Conservation (phyloP, 2,797 vertebrate species). For the Pangasius larnaudii region DNA sequence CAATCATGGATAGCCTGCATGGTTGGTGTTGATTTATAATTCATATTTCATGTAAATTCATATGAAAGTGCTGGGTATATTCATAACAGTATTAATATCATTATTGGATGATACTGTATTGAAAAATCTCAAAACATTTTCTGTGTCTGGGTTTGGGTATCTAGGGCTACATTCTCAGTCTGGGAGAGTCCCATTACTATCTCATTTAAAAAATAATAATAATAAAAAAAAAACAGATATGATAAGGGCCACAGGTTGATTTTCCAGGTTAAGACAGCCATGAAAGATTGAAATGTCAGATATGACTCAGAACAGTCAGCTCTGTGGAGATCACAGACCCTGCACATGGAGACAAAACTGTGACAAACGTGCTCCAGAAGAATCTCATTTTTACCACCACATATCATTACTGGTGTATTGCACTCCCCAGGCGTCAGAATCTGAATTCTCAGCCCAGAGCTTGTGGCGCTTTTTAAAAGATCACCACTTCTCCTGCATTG, state of each 20-base stretch:
- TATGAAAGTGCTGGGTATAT: neutral
- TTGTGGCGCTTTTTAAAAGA: slow-evolving; percentile 45
- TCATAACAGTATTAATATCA: too few species aligned
- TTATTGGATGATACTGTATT: neutral
- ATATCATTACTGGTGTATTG: slow-evolving; percentile 3
- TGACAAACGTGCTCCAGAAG: slow-evolving; percentile 1
- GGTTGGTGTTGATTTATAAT: neutral
- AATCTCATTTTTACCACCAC: slow-evolving; percentile 16
- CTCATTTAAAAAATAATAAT: neutral
- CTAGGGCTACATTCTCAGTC: neutral
- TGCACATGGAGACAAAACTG: slow-evolving; percentile 33
- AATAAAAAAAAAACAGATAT: neutral
- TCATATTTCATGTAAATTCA: neutral
- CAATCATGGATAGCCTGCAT: neutral
- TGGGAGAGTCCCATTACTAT: neutral
- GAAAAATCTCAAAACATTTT: neutral
- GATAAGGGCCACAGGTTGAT: slow-evolving; percentile 45
- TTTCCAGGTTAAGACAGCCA: slow-evolving; percentile 41
- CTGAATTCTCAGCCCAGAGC: slow-evolving; percentile 26
- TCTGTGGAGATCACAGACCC: slow-evolving; percentile 44
- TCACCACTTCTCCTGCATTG: slow-evolving; percentile 32
- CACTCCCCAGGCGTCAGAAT: neutral
- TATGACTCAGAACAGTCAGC: slow-evolving; percentile 54
- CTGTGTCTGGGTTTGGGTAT: neutral
- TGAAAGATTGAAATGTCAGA: slow-evolving; percentile 60